Base-by-base conservation (phyloP, 2,888 invertebrate species). In the Cremastobaeus sp. region DNA sequence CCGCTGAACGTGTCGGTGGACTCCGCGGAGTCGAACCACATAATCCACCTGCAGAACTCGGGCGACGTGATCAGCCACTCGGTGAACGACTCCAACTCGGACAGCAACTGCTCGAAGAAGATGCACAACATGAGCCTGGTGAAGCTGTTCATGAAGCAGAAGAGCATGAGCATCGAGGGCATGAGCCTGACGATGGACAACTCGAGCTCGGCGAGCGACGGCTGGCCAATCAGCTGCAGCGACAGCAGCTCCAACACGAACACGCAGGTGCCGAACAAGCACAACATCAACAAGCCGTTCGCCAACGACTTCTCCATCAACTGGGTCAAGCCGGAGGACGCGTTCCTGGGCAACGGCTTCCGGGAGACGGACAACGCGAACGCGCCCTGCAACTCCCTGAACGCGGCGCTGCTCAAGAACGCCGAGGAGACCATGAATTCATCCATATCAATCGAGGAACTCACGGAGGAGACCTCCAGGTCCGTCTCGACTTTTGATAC, bases 71-170 rank as follows among this genome's bases (percentile, higher is more conserved):
- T 86, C 82, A 86, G 83, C 70, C 84, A 85, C 34, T 87, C 87
- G 25, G 79, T 82, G 41, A 87, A 84, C 43, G 87, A 86, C 60
- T 85, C 85, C 28, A 85, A 84, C 75, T 83, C 86, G 0, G 85
- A 84, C n/a, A 86, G 84, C 48, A 80, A 85, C 41, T 76, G 81
- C 3, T 77, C 78, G n/a, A 86, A 86, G 39, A 87, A 92, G 79
- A 91, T 93, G 75, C 92, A 92, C 82, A 92, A 93, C 78, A 92
- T 96, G 86, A 96, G 93, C 88, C 90, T 96, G 83, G 94, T 96
- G 37, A 94, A 94, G 87, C 89, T 96, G 77, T 96, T 96, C 84
- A 96, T 96, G 91, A 95, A 96, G 87, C 96, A 96, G 85, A 95
- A 95, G 86, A 95, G 95, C 85, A 92, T 92, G 89, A 94, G 94